Base-by-base conservation (phyloP, 2,888 invertebrate genomes). In the Tachystola acroxantha region DNA sequence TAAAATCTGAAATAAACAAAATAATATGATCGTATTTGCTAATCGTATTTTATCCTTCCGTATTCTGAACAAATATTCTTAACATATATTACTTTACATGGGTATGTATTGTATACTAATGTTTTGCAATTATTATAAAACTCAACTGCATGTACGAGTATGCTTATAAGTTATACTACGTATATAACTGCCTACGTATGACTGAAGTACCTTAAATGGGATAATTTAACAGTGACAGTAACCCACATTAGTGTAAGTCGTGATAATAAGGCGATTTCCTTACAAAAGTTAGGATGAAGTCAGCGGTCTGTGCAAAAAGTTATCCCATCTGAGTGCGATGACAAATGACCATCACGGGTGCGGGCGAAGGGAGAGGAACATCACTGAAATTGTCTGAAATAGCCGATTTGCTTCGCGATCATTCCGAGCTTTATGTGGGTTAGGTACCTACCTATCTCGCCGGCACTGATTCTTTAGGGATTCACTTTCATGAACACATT, bases 271-370 rank as follows among this genome's bases (percentile, higher is more conserved):
- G 53, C 55, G 65, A 73, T 75, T 75, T 72, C 60, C 72, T 72
- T 68, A 73, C 73, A 76, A 81, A 79, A 77, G 67, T 78, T 61
- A 53, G 64, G 66, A 71, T 70, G 72, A 65, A 81, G 75, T 80
- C 78, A 80, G 74, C 65, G 74, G 64, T 61, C 64, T 66, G 74
- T 62, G 65, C 68, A 84, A 84, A 85, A 85, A 82, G 78, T 81
- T 76, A 76, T 76, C 74, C 77, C 71, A 75, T 78, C 74, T 62
- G 69, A 72, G 70, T 61, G 59, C 60, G 71, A 85, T 82, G 85
- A 85, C 79, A 85, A 85, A 85, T 77, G 82, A 75, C 53, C 53
- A 24, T 45, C 36, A 40, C 24, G 33, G 32, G 45, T 35, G 41
- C 24, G 33, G 32, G 57, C 54, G n/a, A n/a, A 4, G 53, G 57